Evolutionary conservation across 2,113 vertebrate genomes (phyloP), one percentile per base, ranked within the genome.

Genomic region (Percopsis transmontana): DNA sequence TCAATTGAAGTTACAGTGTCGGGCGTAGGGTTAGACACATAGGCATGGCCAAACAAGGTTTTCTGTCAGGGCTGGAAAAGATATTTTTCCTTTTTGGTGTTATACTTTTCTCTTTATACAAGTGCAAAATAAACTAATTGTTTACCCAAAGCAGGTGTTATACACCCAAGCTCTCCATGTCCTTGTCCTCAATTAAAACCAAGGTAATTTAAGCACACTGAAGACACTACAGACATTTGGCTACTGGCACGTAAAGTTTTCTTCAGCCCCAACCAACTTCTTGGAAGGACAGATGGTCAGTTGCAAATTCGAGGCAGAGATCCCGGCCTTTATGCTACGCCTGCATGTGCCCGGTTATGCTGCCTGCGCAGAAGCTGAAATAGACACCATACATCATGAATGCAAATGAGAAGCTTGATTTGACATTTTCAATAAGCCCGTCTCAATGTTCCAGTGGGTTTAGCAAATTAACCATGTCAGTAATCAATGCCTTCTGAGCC

Each of bases 401-500:
- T 93, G 88, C 89, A 92, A 92, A 91, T 90, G 85, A 90, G 87
- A 72, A 24, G 59, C 80, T 88, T 88, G 87, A 90, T 90, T 91
- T 92, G 91, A 92, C 91, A 91, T 91, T 91, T 90, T 88, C 90
- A 91, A 91, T 91, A 90, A 92, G 89, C 87, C 77, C 21, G 80
- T 89, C 87, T 91, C 86, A 75, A 68, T 88, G 86, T 90, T 90
- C 81, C 84, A 83, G 79, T 87, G 86, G 87, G 82, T 87, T 90
- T 85, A 88, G 85, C 90, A 91, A 90, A 92, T 92, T 91, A 92
- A 89, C 87, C 88, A 86, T 88, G 90, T 90, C 90, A 90, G 86
- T 91, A 90, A 92, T 92, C 90, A 90, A 90, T 92, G 88, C 65
- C 82, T 86, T 89, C 79, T 44, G 68, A 90, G 76, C 82, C 79